phyloP scores from a whole-genome alignment of 2,797 vertebrate species.

The Iguana delicatissima region DNA sequence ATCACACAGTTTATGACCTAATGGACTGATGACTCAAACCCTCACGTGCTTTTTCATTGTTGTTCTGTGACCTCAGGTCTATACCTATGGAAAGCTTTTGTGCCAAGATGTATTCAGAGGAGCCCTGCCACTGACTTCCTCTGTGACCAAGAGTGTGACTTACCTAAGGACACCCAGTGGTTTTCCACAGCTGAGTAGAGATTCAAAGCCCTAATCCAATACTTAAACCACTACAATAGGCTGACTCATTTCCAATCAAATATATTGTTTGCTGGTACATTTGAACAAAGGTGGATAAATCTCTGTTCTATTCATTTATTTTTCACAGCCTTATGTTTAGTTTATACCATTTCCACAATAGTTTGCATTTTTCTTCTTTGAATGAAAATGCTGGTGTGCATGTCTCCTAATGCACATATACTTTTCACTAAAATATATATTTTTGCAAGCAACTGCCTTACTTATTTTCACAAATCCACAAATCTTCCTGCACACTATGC shows the following conservation, averaged over 20 bases:
- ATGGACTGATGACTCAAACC: not conserved
- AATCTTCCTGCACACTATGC: not conserved
- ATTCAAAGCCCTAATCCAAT: too few species aligned
- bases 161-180: too few species aligned
- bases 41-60: not conserved
- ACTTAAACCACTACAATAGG: too few species aligned
- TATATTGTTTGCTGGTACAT: not conserved
- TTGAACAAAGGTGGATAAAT: not conserved
- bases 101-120: too few species aligned
- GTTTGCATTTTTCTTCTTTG: not conserved
- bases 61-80: not conserved
- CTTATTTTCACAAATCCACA: not conserved
- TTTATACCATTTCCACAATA: not conserved
- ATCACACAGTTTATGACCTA: too few species aligned
- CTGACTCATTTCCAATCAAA: not conserved
- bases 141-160: too few species aligned
- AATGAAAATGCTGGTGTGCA: not conserved
- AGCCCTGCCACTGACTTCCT: too few species aligned
- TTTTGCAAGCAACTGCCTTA: not conserved
- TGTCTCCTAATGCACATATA: not conserved
- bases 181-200: too few species aligned
- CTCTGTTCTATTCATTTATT: not conserved
- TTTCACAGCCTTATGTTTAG: not conserved
- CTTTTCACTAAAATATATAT: not conserved
- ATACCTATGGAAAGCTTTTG: too few species aligned